Evolutionary conservation across 2,888 invertebrate genomes (phyloP).

Genomic region (Cantharis rufa): DNA sequence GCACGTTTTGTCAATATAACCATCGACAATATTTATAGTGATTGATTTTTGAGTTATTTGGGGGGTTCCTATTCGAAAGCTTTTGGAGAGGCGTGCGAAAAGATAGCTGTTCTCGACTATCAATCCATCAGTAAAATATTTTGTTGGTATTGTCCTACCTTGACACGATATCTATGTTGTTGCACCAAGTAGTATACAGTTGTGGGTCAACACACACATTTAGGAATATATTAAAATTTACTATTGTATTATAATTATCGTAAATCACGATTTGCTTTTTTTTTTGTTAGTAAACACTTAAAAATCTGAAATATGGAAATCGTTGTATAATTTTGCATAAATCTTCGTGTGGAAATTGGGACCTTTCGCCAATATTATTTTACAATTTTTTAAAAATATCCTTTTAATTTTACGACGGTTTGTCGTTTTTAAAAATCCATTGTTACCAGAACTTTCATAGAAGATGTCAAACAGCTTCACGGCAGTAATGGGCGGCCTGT

Average conservation of each 20-base stretch:
- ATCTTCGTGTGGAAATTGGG: neutral
- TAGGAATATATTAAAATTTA: neutral
- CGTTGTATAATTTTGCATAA: neutral
- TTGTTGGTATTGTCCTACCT: neutral
- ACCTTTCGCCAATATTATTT: neutral
- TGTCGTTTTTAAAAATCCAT: neutral
- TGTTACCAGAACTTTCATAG: conserved; percentile 1
- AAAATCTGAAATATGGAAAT: neutral
- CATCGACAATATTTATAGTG: neutral
- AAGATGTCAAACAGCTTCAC: conserved; percentile 16
- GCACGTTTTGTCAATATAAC: neutral
- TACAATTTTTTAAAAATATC: neutral
- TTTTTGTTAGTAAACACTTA: neutral
- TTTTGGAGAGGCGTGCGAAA: neutral
- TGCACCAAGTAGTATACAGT: neutral
- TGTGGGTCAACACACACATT: neutral
- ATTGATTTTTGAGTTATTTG: neutral
- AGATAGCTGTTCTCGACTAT: neutral
- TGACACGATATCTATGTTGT: neutral
- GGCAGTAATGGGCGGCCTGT: conserved; percentile 5
- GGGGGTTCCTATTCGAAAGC: neutral
- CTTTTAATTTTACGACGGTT: neutral
- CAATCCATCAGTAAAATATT: neutral
- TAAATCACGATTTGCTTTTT: neutral
- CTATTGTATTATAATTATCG: neutral